Evolutionary conservation across 2,797 vertebrate genomes (phyloP), one percentile per base, ranked within the genome.

Genomic region (Iguana delicatissima): DNA sequence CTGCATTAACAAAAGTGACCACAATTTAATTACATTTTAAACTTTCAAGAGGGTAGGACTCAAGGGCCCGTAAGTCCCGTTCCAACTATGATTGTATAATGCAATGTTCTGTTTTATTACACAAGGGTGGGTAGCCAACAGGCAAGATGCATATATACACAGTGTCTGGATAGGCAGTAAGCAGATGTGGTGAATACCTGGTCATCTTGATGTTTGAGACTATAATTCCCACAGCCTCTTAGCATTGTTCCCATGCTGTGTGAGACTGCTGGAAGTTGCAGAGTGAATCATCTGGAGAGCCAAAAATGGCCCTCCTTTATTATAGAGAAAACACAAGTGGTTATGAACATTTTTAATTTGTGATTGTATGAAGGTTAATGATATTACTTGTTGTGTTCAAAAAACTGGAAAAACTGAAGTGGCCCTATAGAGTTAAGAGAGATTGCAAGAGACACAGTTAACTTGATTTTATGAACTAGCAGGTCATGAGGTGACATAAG

Each of bases 401-500:
- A 69, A 12, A 69, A 22, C 16, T 13, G 1, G 55, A 55, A 12
- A 57, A 57, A 57, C 57, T 18, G 2, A 9, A 46, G 69, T 26
- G 14, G 26, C 13, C 55, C 8, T 62, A 62, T 42, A 9, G 24
- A 35, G n/a, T 20, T 81, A 89, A 83, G 72, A 22, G 32, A 79
- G 46, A 24, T 57, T 12, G 50, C 2, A 59, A 50, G 22, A 62
- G 29, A 32, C 22, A 26, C n/a, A 73, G 67, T 42, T 52, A 38
- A 57, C 42, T 80, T 85, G 74, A 50, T 52, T 74, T 83, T 46
- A 46, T n/a, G 67, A 83, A 64, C 32, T n/a, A 84, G 29, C 24
- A 77, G 52, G 35, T 38, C 24, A 52, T 87, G 73, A 91, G 79
- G 85, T 87, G 80, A 87, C 80, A 29, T 90, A 55, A 87, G 85